A percentile compares a stretch with the other conserved stretches of the same genome.
phyloP scores from a whole-genome alignment of 2,113 vertebrate genomes.

The Etia nguti region DNA sequence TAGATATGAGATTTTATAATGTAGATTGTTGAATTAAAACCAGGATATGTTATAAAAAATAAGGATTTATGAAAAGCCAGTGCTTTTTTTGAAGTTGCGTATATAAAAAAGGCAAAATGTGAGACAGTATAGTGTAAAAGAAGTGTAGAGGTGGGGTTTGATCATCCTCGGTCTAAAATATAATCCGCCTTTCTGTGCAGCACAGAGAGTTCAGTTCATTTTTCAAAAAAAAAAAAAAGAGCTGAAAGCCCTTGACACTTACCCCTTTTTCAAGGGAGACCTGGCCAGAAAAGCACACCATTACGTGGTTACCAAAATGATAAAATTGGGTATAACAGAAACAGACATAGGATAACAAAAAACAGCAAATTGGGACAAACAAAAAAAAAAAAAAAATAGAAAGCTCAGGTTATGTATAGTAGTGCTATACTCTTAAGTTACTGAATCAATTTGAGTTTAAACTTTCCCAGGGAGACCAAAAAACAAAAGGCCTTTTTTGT shows the following conservation, averaged over 20 bases:
- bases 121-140: accelerated
- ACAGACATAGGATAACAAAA: background rate
- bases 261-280: background rate
- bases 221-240: background rate
- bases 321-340: background rate
- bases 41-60: background rate
- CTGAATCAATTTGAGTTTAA: background rate
- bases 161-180: background rate
- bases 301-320: background rate
- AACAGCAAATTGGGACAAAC: background rate
- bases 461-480: background rate
- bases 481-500: background rate
- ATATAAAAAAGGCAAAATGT: background rate
- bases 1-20: background rate
- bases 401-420: background rate
- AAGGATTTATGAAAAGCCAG: background rate
- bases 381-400: background rate
- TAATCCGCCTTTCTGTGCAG: background rate
- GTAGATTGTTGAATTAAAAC: background rate
- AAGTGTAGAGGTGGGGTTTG: background rate
- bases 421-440: background rate
- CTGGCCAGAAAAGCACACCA: background rate
- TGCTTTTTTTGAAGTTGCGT: background rate
- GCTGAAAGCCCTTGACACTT: background rate
- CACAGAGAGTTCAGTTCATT: background rate